phyloP scores from a whole-genome alignment of 2,113 vertebrate species.

The Nesoenas mayeri region DNA sequence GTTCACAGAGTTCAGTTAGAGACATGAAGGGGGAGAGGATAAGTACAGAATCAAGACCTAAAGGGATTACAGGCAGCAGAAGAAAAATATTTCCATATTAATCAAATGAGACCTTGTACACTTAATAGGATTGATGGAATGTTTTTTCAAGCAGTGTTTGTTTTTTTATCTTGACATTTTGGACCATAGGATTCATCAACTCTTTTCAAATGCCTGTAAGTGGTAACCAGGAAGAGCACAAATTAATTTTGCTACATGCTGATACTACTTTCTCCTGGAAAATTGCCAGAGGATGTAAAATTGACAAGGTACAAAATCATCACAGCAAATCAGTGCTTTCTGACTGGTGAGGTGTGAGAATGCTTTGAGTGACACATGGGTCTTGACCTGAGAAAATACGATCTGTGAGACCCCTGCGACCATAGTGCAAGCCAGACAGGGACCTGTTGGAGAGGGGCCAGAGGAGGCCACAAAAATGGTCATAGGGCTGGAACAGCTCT shows the following conservation, averaged over 20 bases:
- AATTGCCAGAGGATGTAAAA: neutral
- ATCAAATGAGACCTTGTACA: neutral
- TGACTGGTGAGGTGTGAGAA: neutral
- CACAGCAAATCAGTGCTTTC: fast-evolving
- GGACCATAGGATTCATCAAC: neutral
- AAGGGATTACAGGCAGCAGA: neutral
- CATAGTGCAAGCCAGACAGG: no score
- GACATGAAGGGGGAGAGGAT: neutral
- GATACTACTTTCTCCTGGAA: neutral
- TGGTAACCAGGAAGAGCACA: neutral
- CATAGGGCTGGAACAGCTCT: neutral
- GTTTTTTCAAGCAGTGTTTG: neutral
- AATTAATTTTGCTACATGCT: neutral
- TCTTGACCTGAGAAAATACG: neutral
- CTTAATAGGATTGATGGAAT: neutral
- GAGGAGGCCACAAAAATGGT: fast-evolving
- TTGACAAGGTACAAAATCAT: neutral
- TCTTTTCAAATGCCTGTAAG: neutral
- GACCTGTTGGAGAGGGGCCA: neutral
- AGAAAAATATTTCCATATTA: neutral
- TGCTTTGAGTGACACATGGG: neutral
- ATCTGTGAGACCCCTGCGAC: neutral
- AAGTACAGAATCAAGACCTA: neutral
- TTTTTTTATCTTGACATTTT: neutral
- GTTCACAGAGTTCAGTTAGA: neutral